Base-by-base conservation (phyloP, 2,888 invertebrate species). In the Taphrorychus bicolor region DNA sequence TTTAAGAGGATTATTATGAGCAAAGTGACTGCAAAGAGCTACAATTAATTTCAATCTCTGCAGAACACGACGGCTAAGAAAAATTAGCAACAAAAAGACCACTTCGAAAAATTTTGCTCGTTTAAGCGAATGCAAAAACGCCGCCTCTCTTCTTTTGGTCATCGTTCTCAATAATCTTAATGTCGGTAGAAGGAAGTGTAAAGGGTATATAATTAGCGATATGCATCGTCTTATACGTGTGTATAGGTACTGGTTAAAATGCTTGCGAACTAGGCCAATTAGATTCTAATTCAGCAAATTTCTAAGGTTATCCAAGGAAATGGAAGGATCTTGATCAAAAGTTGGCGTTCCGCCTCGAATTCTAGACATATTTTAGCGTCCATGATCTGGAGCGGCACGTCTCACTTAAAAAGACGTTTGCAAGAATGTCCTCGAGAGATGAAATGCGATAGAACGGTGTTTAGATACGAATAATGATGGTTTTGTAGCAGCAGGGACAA, bases 341-440 rank as follows among this genome's bases (percentile, higher is more conserved):
- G 32, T 32, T 32, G 7, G 3, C 32, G 32, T 32, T 32, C 32
- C 32, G 32, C 32, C 32, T 32, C 11, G 32, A 62, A 62, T 56
- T 62, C 49, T 48, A 56, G 45, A 49, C 62, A 62, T 62, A 62
- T 62, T 56, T 62, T 14, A 62, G 21, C 62, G 56, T 56, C 18
- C 21, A 17, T 62, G 56, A 62, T 62, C 62, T 54, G 56, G 49
- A 62, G 54, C 56, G 56, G 40, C 56, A 54, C 56, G 49, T 56
- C 14, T 48, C 16, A 18, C 23, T 48, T 54, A 56, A 56, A 62
- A 62, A 45, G 62, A 54, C 49, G 54, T 54, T 54, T 62, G 1
- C 42, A 56, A 18, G 56, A 62, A 62, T 62, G 54, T 32, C 56
- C 11, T 32, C 32, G 11, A 17, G n/a, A 18, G 32, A 32, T 32